Percentiles rank a stretch among this genome's conserved stretches.
Evolutionary conservation across 2,797 vertebrate species (phyloP).

Genomic region (Onychomys torridus): DNA sequence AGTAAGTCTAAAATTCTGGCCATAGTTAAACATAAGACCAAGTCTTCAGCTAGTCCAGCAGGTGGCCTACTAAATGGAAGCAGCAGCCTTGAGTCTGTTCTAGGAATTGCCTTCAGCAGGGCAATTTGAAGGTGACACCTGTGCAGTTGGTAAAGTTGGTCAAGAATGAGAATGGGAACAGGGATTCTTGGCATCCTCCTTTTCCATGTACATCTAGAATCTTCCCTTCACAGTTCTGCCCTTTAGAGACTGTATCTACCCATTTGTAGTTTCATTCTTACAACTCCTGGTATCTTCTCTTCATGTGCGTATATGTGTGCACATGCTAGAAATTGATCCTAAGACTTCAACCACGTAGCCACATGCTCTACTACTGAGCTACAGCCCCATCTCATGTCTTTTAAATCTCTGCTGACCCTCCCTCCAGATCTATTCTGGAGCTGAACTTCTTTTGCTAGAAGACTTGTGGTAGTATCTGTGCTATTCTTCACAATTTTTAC

Average conservation of each 20-base stretch:
- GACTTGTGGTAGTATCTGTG: background rate
- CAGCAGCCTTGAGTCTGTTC: background rate
- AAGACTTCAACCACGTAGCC: background rate
- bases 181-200: background rate
- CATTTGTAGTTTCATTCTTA: background rate
- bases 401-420: background rate
- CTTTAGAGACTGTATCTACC: background rate
- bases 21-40: background rate
- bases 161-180: background rate
- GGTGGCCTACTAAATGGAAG: background rate
- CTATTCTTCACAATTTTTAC: slow-evolving; percentile 12
- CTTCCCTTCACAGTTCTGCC: background rate
- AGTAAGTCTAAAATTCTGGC: slow-evolving; percentile 41
- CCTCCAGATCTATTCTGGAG: background rate
- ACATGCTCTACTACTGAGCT: background rate
- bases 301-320: background rate
- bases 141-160: background rate
- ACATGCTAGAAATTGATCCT: background rate
- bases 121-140: slow-evolving; percentile 1
- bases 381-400: background rate
- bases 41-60: background rate
- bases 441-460: background rate
- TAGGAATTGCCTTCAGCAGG: background rate
- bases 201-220: background rate
- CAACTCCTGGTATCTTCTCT: background rate